phyloP scores from a whole-genome alignment of 92 coral and sea anemone genomes.

The Epizoanthus stellaris region DNA sequence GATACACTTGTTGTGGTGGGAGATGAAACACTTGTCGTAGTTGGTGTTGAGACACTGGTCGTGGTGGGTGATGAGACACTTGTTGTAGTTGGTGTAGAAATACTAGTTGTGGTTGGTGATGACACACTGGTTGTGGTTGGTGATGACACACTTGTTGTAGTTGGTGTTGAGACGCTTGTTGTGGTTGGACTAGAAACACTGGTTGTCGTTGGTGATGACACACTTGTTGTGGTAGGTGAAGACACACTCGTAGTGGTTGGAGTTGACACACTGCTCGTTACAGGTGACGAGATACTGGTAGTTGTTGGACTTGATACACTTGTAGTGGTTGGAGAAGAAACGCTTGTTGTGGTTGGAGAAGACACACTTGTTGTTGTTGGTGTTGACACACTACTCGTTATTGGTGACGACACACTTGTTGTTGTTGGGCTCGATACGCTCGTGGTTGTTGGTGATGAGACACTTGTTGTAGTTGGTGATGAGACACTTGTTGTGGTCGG shows the following conservation, averaged over 20 bases:
- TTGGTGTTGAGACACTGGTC: background rate
- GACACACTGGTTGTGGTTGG: slow-evolving; percentile 44
- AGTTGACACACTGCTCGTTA: too few relatives aligned
- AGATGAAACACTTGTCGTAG: slow-evolving; percentile 21
- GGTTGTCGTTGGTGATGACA: slow-evolving; percentile 45
- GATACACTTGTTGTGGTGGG: background rate
- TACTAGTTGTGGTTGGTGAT: slow-evolving; percentile 39
- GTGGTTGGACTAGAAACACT: background rate
- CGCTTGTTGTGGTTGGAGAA: slow-evolving; percentile 16
- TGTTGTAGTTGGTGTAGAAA: background rate
- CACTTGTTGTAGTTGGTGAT: slow-evolving; percentile 18
- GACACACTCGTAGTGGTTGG: slow-evolving; percentile 33
- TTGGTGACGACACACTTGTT: slow-evolving; percentile 30
- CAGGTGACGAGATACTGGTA: slow-evolving; percentile 46
- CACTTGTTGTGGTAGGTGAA: slow-evolving; percentile 30
- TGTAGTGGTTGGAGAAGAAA: slow-evolving; percentile 26
- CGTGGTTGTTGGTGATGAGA: too few relatives aligned
- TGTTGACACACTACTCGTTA: too few relatives aligned
- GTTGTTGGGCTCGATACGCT: slow-evolving; percentile 22
- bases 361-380: slow-evolving; percentile 20
- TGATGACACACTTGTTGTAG: slow-evolving; percentile 33
- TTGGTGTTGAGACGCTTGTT: background rate
- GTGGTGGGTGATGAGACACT: slow-evolving; percentile 11
- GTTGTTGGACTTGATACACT: slow-evolving; percentile 24
- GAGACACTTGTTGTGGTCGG: background rate